A percentile compares a stretch with the other conserved stretches of the same genome.
Conservation (phyloP, 2,797 vertebrate genomes). For the Sebastes aleutianus region DNA sequence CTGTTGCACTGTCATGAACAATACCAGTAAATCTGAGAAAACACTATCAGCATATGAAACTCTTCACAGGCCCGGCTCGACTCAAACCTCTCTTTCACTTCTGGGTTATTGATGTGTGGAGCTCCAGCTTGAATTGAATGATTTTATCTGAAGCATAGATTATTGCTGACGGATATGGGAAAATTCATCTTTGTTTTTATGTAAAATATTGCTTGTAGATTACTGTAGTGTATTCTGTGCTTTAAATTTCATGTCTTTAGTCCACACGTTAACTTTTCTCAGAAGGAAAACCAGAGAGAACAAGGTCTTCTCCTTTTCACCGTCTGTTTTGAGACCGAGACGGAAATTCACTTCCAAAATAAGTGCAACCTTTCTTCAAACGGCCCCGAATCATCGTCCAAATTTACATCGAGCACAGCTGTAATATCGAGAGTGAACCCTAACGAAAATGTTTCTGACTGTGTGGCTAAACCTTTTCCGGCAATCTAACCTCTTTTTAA, state of each 20-base stretch:
- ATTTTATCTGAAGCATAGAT: not conserved
- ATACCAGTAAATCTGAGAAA: slow-evolving; percentile 69
- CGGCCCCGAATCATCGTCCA: not conserved
- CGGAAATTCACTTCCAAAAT: slow-evolving; percentile 23
- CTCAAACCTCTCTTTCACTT: slow-evolving; percentile 66
- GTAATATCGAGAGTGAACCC: slow-evolving; percentile 13
- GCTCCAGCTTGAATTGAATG: slow-evolving; percentile 22
- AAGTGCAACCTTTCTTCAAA: not conserved
- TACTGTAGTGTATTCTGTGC: not conserved
- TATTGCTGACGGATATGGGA: slow-evolving; percentile 9
- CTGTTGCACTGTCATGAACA: slow-evolving; percentile 55
- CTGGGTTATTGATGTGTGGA: slow-evolving; percentile 41
- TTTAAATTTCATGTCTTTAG: not conserved
- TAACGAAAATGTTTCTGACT: not conserved
- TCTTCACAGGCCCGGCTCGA: slow-evolving; percentile 1
- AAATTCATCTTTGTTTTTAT: not conserved
- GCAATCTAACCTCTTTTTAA: not conserved
- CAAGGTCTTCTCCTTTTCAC: not conserved
- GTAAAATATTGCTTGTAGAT: not conserved
- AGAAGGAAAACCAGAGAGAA: not conserved
- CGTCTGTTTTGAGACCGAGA: not conserved
- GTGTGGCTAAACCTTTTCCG: not conserved
- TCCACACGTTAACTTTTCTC: not conserved
- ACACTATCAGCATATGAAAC: slow-evolving; percentile 62
- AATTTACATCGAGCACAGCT: slow-evolving; percentile 14